Percentiles rank a stretch among this genome's conserved stretches.
Conservation (phyloP, 1,140 invertebrate genomes). For the Lineus longissimus region DNA sequence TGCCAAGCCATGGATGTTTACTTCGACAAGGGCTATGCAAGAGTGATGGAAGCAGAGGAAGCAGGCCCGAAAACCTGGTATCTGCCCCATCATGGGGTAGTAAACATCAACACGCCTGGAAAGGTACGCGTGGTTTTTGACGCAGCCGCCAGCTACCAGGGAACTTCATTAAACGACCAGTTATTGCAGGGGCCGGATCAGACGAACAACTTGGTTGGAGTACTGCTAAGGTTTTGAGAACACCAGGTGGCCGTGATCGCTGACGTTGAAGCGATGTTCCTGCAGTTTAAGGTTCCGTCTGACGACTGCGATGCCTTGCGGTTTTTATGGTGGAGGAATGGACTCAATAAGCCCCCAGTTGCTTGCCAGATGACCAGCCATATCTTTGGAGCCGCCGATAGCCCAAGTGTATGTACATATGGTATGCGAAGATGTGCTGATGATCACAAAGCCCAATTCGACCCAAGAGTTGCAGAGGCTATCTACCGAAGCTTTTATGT, state of each 20-base stretch:
- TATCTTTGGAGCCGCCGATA: conserved; percentile 21
- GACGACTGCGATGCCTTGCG: conserved; percentile 15
- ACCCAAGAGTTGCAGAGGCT: background rate
- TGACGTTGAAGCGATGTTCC: conserved; percentile 26
- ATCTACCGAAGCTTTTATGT: conserved; percentile 21
- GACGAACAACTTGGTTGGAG: conserved; percentile 32
- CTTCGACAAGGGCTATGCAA: background rate
- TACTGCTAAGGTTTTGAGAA: conserved; percentile 26
- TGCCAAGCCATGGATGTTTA: background rate
- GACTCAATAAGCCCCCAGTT: conserved; percentile 6
- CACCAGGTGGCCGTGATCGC: conserved; percentile 24
- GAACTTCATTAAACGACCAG: conserved; percentile 30
- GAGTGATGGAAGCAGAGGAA: background rate
- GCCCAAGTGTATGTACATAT: conserved; percentile 19
- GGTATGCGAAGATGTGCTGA: conserved; percentile 19
- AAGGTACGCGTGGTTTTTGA: conserved; percentile 28
- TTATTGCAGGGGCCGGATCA: conserved; percentile 42
- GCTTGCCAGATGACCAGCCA: conserved; percentile 23
- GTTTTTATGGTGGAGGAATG: conserved; percentile 23
- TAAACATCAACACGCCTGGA: conserved; percentile 19
- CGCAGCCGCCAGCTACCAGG: conserved; percentile 18
- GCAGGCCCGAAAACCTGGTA: conserved; percentile 13
- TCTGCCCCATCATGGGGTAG: conserved; percentile 24
- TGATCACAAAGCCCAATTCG: background rate
- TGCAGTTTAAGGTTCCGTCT: conserved; percentile 18